These are phyloP conservation scores for Mylabris sibirica DNA, from an alignment of 2,888 invertebrate species.

Conservation along the genomic window DNA sequence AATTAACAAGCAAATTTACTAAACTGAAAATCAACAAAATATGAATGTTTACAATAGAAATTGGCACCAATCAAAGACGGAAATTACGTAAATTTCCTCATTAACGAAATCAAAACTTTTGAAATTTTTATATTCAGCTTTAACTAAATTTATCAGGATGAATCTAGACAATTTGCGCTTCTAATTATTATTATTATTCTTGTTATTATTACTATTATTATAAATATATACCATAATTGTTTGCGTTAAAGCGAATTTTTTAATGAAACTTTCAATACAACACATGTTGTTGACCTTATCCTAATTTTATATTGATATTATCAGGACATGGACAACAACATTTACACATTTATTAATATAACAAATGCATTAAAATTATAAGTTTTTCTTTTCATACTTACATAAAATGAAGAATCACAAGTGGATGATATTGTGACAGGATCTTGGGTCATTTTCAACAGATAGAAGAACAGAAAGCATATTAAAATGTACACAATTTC, in stretches of 20 bases:
- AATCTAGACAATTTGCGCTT: too few relatives aligned
- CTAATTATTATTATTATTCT: too few relatives aligned
- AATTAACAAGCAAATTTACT: too few relatives aligned
- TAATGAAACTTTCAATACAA: background rate
- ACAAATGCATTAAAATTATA: background rate
- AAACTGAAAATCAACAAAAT: background rate
- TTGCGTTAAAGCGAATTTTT: background rate
- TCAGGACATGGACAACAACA: slow-evolving; percentile 5
- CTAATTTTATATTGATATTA: background rate
- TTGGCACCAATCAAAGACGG: background rate
- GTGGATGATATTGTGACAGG: slow-evolving; percentile 1
- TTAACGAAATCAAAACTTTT: too few relatives aligned
- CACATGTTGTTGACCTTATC: slow-evolving; percentile 6
- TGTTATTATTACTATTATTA: background rate
- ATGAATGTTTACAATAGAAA: background rate
- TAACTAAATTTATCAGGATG: too few relatives aligned
- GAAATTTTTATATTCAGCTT: too few relatives aligned
- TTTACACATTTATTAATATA: background rate
- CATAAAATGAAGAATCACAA: slow-evolving; percentile 3
- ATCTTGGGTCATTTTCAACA: slow-evolving; percentile 1
- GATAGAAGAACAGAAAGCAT: background rate
- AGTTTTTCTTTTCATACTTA: background rate
- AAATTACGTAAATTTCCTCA: background rate
- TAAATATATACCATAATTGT: background rate
- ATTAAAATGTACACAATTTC: background rate